Conservation (phyloP, 2,888 invertebrate genomes). For the Quadroppia sp. region DNA sequence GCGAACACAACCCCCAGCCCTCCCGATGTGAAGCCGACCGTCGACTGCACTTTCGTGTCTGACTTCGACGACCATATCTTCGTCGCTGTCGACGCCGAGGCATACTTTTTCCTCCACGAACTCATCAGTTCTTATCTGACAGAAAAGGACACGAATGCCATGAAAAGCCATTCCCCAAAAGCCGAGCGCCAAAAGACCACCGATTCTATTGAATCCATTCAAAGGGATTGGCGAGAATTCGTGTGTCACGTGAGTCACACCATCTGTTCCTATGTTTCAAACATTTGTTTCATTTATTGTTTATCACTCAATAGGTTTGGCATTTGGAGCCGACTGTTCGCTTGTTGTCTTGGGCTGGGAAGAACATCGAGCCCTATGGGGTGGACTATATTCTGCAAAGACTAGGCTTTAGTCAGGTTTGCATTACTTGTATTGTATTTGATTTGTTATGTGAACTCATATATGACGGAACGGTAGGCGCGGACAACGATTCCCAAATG, state of each 20-base stretch:
- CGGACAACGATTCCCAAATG: slow-evolving; percentile 98
- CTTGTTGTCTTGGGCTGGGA: slow-evolving; percentile 72
- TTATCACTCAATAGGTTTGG: slow-evolving; percentile 66
- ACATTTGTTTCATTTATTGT: too few species aligned
- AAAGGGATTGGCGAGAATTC: slow-evolving; percentile 43
- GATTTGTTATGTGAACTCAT: neutral
- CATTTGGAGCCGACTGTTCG: slow-evolving; percentile 86
- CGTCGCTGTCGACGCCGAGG: slow-evolving; percentile 95
- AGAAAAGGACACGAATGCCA: slow-evolving; percentile 56
- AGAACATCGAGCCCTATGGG: slow-evolving; percentile 95
- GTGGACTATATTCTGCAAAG: slow-evolving; percentile 98
- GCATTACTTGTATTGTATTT: neutral
- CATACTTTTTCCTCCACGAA: slow-evolving; percentile 95
- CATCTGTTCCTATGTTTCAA: neutral
- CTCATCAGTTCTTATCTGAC: slow-evolving; percentile 91
- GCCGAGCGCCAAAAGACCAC: neutral
- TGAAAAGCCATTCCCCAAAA: slow-evolving; percentile 20
- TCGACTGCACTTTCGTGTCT: slow-evolving; percentile 94
- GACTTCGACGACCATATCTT: slow-evolving; percentile 98
- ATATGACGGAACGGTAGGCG: slow-evolving; percentile 56
- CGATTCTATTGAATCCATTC: slow-evolving; percentile 20
- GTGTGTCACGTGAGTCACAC: slow-evolving; percentile 42
- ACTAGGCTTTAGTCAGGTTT: slow-evolving; percentile 81
- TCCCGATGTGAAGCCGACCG: slow-evolving; percentile 66
- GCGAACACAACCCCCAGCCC: slow-evolving; percentile 66